A percentile compares a stretch with the other conserved stretches of the same genome.
These are phyloP conservation scores for Apostichopus japonicus DNA, from an alignment of 35 echinoderm and acorn worm species.

Conservation along the genomic window DNA sequence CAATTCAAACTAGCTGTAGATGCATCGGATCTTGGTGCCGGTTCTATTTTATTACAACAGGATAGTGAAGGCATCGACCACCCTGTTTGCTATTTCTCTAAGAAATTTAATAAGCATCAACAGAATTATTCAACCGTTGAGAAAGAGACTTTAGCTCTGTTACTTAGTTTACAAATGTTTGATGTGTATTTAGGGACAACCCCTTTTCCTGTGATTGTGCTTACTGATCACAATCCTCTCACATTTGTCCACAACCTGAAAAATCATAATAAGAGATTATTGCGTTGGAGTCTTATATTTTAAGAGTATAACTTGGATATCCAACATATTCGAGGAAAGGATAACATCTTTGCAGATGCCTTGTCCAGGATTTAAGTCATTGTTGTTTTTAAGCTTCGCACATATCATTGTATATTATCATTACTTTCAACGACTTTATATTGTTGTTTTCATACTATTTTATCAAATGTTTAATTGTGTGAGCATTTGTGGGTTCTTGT, in stretches of 20 bases:
- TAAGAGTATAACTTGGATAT: conserved; percentile 37
- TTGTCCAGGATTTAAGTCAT: neutral
- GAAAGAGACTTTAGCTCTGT: conserved; percentile 59
- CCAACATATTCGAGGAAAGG: conserved; percentile 14
- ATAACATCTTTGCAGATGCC: conserved; percentile 52
- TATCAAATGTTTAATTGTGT: no score
- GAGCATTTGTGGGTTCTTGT: no score
- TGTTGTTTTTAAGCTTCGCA: neutral
- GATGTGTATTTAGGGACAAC: neutral
- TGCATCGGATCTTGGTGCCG: conserved; percentile 73
- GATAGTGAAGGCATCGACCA: conserved; percentile 52
- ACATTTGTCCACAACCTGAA: conserved; percentile 60
- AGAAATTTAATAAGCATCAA: conserved; percentile 68
- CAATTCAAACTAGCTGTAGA: conserved; percentile 71
- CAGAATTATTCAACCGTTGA: conserved; percentile 65
- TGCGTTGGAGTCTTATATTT: conserved; percentile 53
- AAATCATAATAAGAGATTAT: conserved; percentile 36
- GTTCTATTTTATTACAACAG: conserved; percentile 64
- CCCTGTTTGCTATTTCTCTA: conserved; percentile 81
- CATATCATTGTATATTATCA: no score
- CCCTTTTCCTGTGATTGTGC: neutral
- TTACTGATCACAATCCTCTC: conserved; percentile 48
- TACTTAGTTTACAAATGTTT: neutral
- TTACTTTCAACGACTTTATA: no score
- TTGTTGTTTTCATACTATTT: no score